phyloP scores from a whole-genome alignment of 2,888 invertebrate genomes.

The Brachypterus glaber region DNA sequence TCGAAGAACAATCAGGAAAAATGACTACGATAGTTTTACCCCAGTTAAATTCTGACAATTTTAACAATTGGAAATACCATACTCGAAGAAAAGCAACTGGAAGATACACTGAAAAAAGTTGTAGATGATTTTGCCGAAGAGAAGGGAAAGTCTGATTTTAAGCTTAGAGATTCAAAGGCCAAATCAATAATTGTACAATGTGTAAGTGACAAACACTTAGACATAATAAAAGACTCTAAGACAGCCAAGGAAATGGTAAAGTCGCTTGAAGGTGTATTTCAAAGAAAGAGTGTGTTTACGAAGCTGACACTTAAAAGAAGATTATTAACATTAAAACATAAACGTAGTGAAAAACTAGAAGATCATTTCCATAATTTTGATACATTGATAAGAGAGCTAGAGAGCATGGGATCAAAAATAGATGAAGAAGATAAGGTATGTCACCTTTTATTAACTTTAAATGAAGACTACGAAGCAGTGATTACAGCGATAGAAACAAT shows the following conservation, averaged over 20 bases:
- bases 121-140: constrained; percentile 5
- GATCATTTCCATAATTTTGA: too few relatives aligned
- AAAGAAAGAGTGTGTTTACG: constrained; percentile 20
- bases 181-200: constrained; percentile 21
- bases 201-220: constrained; percentile 22
- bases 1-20: too few relatives aligned
- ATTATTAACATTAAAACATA: too few relatives aligned
- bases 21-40: background rate
- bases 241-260: constrained; percentile 18
- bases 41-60: constrained; percentile 6
- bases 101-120: constrained; percentile 3
- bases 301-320: constrained; percentile 19
- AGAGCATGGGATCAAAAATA: too few relatives aligned
- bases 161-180: constrained; percentile 18
- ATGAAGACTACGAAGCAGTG: too few relatives aligned
- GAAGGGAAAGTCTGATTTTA: constrained; percentile 7
- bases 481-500: too few relatives aligned
- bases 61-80: constrained; percentile 13
- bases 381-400: too few relatives aligned
- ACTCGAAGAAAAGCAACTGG: constrained; percentile 10
- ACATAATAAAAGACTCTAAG: constrained; percentile 20
- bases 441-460: too few relatives aligned
- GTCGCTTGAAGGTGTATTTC: constrained; percentile 18
- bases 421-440: too few relatives aligned
- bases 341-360: too few relatives aligned